Base-by-base conservation (phyloP, 1,140 invertebrate species). In the Aphelenchoides avenae region DNA sequence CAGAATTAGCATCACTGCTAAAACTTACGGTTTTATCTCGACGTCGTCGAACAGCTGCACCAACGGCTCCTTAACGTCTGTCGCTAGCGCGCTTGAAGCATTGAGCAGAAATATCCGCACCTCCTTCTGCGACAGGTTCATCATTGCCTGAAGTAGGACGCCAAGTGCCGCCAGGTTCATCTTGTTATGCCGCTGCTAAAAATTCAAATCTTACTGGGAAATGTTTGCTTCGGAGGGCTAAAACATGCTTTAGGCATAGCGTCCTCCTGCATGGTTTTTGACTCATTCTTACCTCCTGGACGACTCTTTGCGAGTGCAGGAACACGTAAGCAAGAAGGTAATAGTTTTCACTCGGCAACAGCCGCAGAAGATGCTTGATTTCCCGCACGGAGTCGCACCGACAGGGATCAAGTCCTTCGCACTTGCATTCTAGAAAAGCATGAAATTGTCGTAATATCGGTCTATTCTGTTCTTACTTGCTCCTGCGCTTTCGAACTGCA, bases 121-220 rank as follows among this genome's bases (percentile, higher is more conserved):
- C 24, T 56, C 37, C 20, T 60, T 43, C 33, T 47, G 26, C 0
- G 51, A n/a, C 60, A 72, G 15, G 33, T 69, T 58, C 33, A 70
- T 54, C 31, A 66, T 71, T 29, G 69, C 54, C 41, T 70, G 68
- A 9, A 73, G 55, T 9, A 70, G 34, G 15, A 73, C 60, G 3
- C 68, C 68, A 20, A 70, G 41, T 0, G 70, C 66, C 5, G 34
- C 24, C 30, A 70, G 49, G 29, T 34, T 66, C 68, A 70, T 70
- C 43, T 70, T 70, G 64, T 70, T 70, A n/a, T 20, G 39, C n/a
- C 54, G 42, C 33, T 59, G 29, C 70, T 70, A 49, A 43, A 72
- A 59, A 36, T 6, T 7, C 34, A 39, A 9, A 18, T 40, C 5
- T 48, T 57, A 52, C 3, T 11, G n/a, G 20, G 64, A 61, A 49